Percentiles rank a stretch among this genome's conserved stretches.
Conservation (phyloP, 2,113 vertebrate species). For the Ovis aries region DNA sequence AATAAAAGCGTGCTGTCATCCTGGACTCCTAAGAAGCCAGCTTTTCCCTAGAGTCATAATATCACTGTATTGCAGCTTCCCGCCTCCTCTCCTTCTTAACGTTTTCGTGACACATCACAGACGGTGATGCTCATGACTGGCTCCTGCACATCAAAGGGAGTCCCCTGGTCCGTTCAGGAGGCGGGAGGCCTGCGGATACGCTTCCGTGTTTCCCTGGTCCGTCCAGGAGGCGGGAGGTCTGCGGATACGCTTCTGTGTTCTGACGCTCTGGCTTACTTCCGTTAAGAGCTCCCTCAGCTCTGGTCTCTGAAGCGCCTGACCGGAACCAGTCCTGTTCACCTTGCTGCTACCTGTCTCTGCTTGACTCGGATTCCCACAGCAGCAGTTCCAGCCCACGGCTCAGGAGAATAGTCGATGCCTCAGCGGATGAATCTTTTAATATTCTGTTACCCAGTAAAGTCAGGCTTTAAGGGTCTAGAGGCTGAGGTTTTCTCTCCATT, state of each 20-base stretch:
- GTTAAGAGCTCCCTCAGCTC: background rate
- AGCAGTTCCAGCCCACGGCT: no score
- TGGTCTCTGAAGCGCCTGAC: no score
- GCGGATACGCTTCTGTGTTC: background rate
- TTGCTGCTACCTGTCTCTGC: background rate
- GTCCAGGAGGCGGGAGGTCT: no score
- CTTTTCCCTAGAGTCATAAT: background rate
- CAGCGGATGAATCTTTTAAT: background rate
- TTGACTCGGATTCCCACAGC: background rate
- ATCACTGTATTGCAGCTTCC: background rate
- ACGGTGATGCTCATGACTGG: no score
- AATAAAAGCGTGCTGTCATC: background rate
- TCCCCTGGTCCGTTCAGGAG: background rate
- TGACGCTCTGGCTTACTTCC: background rate
- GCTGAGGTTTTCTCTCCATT: background rate
- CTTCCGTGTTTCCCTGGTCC: background rate
- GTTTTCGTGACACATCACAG: background rate
- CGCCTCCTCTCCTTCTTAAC: background rate
- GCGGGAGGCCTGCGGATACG: background rate
- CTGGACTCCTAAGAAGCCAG: background rate
- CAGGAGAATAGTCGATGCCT: background rate
- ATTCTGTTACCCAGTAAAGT: background rate
- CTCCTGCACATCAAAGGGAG: background rate
- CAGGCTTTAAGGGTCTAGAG: background rate
- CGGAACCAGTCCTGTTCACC: background rate